These are phyloP conservation scores for Dicranocentrus wangi DNA, from an alignment of 2,888 invertebrate genomes.

Conservation along the genomic window DNA sequence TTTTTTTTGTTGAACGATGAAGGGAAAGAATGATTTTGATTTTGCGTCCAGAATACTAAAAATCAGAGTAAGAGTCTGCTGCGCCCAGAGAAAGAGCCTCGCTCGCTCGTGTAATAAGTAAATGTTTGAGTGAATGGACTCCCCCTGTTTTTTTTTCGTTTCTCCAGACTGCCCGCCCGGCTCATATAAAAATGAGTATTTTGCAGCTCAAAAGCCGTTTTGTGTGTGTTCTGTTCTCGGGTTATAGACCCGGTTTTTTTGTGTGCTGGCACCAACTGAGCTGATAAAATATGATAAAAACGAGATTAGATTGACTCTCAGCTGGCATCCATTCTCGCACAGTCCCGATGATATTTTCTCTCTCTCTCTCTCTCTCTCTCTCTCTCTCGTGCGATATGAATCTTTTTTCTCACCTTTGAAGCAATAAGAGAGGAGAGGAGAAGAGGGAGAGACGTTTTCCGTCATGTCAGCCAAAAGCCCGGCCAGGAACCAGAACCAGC, in stretches of 20 bases:
- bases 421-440: constrained; percentile 34
- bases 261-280: constrained; percentile 33
- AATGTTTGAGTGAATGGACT: constrained; percentile 49
- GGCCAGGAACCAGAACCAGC: constrained; percentile 19
- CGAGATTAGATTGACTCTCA: constrained; percentile 55
- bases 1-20: too few species aligned
- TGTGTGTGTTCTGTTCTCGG: neutral
- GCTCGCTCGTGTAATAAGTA: constrained; percentile 10
- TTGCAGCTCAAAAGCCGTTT: neutral
- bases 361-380: neutral
- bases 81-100: neutral
- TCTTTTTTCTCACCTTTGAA: constrained; percentile 50
- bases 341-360: constrained; percentile 9
- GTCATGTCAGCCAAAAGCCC: constrained; percentile 41
- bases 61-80: too few species aligned
- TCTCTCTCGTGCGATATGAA: constrained; percentile 31
- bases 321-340: constrained; percentile 43
- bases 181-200: neutral
- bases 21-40: constrained; percentile 39
- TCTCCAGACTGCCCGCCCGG: neutral
- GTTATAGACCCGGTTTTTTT: neutral
- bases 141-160: constrained; percentile 35
- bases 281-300: constrained; percentile 55
- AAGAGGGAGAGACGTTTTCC: constrained; percentile 20
- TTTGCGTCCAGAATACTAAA: constrained; percentile 38